phyloP scores from a whole-genome alignment of 92 coral and sea anemone genomes.

The Parazoanthus darwini region DNA sequence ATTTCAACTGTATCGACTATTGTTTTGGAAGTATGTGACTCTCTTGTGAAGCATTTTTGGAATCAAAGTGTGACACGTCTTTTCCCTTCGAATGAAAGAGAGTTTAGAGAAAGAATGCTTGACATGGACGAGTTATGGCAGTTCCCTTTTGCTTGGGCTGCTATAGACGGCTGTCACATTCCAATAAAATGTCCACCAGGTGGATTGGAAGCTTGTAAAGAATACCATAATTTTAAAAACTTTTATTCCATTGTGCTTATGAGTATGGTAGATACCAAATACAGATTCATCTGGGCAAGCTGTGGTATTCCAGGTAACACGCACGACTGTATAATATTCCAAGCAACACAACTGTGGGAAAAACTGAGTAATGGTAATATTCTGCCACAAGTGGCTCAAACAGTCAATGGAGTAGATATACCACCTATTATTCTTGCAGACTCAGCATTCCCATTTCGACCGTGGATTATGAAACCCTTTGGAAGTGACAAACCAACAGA shows the following conservation, averaged over 20 bases:
- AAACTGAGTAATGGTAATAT: not conserved
- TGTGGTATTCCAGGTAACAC: conserved; percentile 31
- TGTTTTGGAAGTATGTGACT: conserved; percentile 35
- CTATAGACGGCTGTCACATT: not conserved
- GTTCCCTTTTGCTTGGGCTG: conserved; percentile 10
- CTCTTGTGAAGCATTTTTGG: conserved; percentile 8
- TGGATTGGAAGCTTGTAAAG: conserved; percentile 42
- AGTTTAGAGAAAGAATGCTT: not conserved
- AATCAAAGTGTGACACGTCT: conserved; percentile 19
- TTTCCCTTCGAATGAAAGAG: conserved; percentile 19
- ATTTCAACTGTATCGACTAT: conserved; percentile 41
- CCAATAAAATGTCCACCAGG: not conserved
- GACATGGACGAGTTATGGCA: no score
- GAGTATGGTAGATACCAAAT: conserved; percentile 49
- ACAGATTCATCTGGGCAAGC: conserved; percentile 45
- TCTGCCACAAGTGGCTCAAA: no score
- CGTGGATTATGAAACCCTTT: no score
- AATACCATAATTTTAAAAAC: conserved; percentile 52
- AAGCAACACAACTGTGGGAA: not conserved
- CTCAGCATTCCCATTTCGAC: no score
- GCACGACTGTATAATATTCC: conserved; percentile 8
- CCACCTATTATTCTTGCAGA: no score
- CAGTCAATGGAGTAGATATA: no score
- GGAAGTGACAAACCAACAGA: no score
- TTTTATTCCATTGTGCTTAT: conserved; percentile 48